Conservation (phyloP, 2,797 vertebrate species). For the Hoplostethus mediterraneus region DNA sequence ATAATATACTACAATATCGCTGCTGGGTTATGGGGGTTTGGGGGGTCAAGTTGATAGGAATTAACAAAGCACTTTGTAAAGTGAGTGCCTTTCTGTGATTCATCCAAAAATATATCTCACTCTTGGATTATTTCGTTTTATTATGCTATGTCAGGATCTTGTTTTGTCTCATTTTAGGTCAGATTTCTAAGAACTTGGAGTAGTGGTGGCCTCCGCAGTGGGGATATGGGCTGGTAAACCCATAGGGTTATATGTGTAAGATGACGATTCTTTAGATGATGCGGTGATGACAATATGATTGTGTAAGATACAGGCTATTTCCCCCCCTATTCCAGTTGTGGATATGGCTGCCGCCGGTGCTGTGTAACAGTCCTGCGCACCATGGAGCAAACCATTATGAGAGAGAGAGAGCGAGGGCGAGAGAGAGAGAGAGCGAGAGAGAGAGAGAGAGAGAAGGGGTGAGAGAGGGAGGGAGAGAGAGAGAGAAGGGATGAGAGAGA, state of each 20-base stretch:
- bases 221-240: not conserved
- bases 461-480: too few relatives aligned
- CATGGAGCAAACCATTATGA: slow-evolving; percentile 84
- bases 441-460: slow-evolving; percentile 48
- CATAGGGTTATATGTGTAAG: slow-evolving; percentile 4
- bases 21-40: too few relatives aligned
- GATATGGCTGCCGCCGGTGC: slow-evolving; percentile 83
- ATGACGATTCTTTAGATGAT: slow-evolving; percentile 40
- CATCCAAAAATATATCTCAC: not conserved
- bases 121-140: not conserved
- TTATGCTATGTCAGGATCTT: not conserved
- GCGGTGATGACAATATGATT: slow-evolving; percentile 53
- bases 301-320: slow-evolving; percentile 39
- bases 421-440: slow-evolving; percentile 39
- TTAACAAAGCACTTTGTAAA: too few relatives aligned
- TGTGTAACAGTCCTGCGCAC: slow-evolving; percentile 77
- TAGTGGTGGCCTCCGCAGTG: too few relatives aligned
- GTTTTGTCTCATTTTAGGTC: too few relatives aligned
- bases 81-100: not conserved
- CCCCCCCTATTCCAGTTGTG: slow-evolving; percentile 71
- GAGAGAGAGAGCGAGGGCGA: slow-evolving; percentile 25
- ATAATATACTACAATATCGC: too few relatives aligned
- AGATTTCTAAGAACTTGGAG: slow-evolving; percentile 18
- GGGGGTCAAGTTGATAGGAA: slow-evolving; percentile 7
- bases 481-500: slow-evolving; percentile 20